Evolutionary conservation across 2,113 vertebrate species (phyloP), one percentile per base, ranked within the genome.

Genomic region (Grantiella picta): DNA sequence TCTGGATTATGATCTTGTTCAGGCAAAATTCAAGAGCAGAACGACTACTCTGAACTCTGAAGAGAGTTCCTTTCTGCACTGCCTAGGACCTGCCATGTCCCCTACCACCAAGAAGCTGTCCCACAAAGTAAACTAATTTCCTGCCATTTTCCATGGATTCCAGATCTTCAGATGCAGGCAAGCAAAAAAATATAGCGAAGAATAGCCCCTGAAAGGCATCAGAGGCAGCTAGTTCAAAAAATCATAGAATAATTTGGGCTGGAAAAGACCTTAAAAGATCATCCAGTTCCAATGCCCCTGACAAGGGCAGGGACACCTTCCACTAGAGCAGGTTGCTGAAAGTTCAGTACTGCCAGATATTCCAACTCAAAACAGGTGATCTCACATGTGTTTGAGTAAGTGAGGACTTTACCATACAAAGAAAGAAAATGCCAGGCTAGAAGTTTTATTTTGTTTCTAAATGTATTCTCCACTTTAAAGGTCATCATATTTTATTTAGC

Each of bases 401-500:
- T 78, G 38, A 72, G 10, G 42, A 76, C 19, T 82, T 64, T 4
- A 75, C 23, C 35, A 59, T 28, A 40, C 9, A 69, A 53, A 6
- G 33, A 44, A 13, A 56, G 53, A 82, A 54, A 23, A 82, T 27
- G 31, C 54, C 44, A 82, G 14, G 33, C 21, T 54, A 35, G 18
- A 63, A 66, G 75, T 50, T 15, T 69, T 90, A 56, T 42, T 64
- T 72, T 86, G 31, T 86, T 90, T 80, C 45, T 61, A 49, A 72
- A 69, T 36, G 28, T 31, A 61, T 86, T 77, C 50, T 83, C 40
- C 27, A 60, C 40, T 87, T 92, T 52, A 94, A 93, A 96, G 53
- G 75, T 90, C 59, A 86, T 68, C 6, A 47, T 88, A 88, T 88
- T 83, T 90, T 72, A 95, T 90, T 95, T 89, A 94, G 57, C 49